These are phyloP conservation scores for Hydrophis major DNA, from an alignment of 2,797 vertebrate genomes.

Conservation along the genomic window DNA sequence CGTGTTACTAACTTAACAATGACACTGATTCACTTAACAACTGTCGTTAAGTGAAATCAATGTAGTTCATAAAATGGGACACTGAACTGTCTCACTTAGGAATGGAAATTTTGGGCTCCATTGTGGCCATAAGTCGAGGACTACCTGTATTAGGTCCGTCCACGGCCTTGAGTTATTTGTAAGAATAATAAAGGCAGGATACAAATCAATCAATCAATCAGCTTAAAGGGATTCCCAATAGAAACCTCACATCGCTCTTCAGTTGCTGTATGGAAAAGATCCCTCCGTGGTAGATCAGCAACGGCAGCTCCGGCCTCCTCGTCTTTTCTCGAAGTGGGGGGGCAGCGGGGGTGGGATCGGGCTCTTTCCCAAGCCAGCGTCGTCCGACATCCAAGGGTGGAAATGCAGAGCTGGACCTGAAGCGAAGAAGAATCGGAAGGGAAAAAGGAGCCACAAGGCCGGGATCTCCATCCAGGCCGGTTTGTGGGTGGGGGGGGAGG, in stretches of 20 bases:
- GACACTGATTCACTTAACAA: not conserved
- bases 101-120: not conserved
- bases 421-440: not conserved
- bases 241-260: not conserved
- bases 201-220: not conserved
- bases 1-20: no score
- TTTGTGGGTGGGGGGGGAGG: not conserved
- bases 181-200: not conserved
- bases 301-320: not conserved
- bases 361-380: not conserved
- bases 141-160: no score
- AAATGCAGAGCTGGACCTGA: not conserved
- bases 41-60: not conserved
- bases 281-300: not conserved
- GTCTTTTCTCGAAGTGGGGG: not conserved
- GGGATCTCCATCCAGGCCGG: not conserved
- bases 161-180: not conserved
- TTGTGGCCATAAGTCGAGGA: not conserved
- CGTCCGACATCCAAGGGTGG: not conserved
- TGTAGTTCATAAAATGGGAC: not conserved
- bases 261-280: accelerated
- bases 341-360: not conserved
- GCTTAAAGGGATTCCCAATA: not conserved
- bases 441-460: not conserved
- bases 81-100: not conserved